Conservation (phyloP, 2,113 vertebrate genomes). For the Etheostoma spectabile region DNA sequence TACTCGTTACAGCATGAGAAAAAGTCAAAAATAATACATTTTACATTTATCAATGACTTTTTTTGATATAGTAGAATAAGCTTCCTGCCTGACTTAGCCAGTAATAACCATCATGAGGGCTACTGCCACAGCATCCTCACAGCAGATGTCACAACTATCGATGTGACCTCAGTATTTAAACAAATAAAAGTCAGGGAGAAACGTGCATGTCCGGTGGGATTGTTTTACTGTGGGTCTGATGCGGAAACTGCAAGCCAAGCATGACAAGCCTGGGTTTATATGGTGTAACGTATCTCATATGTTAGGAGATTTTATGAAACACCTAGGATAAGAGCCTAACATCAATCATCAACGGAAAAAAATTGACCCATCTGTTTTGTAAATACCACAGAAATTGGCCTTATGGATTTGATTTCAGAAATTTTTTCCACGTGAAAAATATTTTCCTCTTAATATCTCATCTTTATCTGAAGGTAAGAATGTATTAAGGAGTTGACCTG, state of each 20-base stretch:
- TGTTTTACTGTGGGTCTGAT: slow-evolving; percentile 23
- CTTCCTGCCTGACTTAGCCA: background rate
- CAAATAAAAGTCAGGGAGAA: slow-evolving; percentile 38
- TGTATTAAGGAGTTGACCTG: slow-evolving; percentile 27
- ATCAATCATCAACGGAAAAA: background rate
- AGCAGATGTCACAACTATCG: slow-evolving; percentile 37
- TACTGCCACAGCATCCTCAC: background rate
- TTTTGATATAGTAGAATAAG: background rate
- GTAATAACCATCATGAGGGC: background rate
- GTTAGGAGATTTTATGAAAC: slow-evolving; percentile 61
- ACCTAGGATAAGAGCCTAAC: slow-evolving; percentile 31
- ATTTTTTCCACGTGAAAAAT: background rate
- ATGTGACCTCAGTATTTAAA: slow-evolving; percentile 24
- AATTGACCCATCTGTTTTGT: background rate
- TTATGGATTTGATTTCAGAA: background rate
- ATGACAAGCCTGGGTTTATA: slow-evolving; percentile 30
- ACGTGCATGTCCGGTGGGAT: slow-evolving; percentile 29
- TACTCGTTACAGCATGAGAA: no score
- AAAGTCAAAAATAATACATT: no score
- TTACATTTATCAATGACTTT: no score
- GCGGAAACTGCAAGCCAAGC: slow-evolving; percentile 34
- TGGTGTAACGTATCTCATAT: slow-evolving; percentile 38
- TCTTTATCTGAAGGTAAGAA: slow-evolving; percentile 19
- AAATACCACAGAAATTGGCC: slow-evolving; percentile 6
- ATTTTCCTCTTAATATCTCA: background rate